These are phyloP conservation scores for Ochropleura leucogaster DNA, from an alignment of 2,888 invertebrate species.

Conservation along the genomic window DNA sequence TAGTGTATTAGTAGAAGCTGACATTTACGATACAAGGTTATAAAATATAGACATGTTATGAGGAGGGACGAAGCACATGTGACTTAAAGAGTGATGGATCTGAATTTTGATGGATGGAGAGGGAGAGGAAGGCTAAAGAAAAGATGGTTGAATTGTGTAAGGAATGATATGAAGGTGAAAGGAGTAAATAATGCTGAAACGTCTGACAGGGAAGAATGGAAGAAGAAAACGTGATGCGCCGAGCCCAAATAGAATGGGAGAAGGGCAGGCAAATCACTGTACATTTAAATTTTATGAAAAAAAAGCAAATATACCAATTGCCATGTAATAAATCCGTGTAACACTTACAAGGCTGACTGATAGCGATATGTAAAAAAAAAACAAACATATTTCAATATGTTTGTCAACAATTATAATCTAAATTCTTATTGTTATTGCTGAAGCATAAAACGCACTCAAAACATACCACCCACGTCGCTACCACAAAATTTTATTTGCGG, in stretches of 20 bases:
- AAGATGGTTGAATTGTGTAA: no score
- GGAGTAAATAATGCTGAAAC: no score
- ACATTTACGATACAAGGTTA: slow-evolving; percentile 4
- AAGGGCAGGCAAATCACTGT: not conserved
- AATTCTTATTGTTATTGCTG: slow-evolving; percentile 25
- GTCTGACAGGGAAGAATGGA: no score
- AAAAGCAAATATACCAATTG: not conserved
- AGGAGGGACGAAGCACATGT: no score
- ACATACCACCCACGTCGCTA: slow-evolving; percentile 23
- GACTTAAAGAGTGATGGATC: no score
- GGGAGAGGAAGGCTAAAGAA: no score
- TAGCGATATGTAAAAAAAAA: slow-evolving; percentile 6
- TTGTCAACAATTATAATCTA: slow-evolving; percentile 2
- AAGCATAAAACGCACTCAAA: slow-evolving; percentile 27
- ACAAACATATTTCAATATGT: not conserved
- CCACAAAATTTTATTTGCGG: slow-evolving; percentile 35
- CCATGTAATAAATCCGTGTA: not conserved
- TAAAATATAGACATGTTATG: not conserved
- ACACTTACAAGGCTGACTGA: not conserved
- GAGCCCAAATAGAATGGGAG: no score
- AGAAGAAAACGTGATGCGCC: no score
- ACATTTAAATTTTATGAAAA: not conserved
- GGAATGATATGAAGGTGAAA: no score
- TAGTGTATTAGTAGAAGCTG: not conserved
- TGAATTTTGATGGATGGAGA: no score